Evolutionary conservation across 2,888 invertebrate species (phyloP).

Genomic region (Apeira syringaria): DNA sequence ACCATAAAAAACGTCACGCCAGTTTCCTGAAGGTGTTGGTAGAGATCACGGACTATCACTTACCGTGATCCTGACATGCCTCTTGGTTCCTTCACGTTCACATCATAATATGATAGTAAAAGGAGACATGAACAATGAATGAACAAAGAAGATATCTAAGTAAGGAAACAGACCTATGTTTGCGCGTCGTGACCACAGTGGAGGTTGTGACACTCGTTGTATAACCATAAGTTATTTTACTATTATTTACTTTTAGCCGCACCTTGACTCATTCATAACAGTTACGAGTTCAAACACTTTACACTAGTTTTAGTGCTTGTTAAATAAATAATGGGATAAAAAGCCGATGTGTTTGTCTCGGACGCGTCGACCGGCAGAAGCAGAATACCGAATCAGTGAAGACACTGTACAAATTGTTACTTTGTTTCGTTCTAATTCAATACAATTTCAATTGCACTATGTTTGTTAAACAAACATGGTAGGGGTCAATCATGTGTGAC

Average conservation of each 20-base stretch:
- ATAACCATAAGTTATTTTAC: slow-evolving; percentile 34
- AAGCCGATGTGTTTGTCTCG: slow-evolving; percentile 31
- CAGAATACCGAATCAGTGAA: slow-evolving; percentile 33
- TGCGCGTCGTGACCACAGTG: too few species aligned
- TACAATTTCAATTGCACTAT: slow-evolving; percentile 19
- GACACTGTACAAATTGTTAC: slow-evolving; percentile 22
- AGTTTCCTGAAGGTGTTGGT: too few species aligned
- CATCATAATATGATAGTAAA: too few species aligned
- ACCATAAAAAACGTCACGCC: too few species aligned
- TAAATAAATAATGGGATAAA: slow-evolving; percentile 45
- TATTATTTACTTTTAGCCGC: slow-evolving; percentile 37
- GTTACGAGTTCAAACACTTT: slow-evolving; percentile 45
- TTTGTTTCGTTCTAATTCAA: slow-evolving; percentile 19
- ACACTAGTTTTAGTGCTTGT: slow-evolving; percentile 44
- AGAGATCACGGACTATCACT: too few species aligned
- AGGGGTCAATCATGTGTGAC: slow-evolving; percentile 9
- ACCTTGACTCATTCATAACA: slow-evolving; percentile 36
- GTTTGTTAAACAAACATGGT: slow-evolving; percentile 18
- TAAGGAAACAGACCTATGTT: too few species aligned
- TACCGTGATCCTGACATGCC: too few species aligned
- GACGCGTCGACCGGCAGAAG: slow-evolving; percentile 38
- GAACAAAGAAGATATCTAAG: too few species aligned
- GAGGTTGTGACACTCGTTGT: slow-evolving; percentile 1
- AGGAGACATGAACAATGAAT: too few species aligned
- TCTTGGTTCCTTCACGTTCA: too few species aligned